Evolutionary conservation across 2,888 invertebrate species (phyloP), one percentile per base, ranked within the genome.

Genomic region (Pseudococcus longispinus): DNA sequence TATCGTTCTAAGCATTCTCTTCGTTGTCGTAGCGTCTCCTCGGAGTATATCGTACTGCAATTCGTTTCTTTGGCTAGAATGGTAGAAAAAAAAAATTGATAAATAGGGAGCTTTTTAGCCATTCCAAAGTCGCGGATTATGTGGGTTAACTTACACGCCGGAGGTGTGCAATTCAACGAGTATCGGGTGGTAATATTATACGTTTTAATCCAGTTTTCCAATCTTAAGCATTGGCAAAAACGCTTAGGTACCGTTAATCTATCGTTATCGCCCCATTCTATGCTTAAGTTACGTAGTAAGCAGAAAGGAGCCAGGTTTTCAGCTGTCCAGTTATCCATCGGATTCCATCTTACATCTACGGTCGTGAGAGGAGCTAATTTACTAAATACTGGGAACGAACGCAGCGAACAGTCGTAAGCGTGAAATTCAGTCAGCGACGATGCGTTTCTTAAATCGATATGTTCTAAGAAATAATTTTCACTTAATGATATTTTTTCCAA

Each of bases 241-340:
- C 77, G 77, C n/a, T 37, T 2, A 11, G 77, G 77, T 20, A 42
- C 11, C 2, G 77, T 37, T 80, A 80, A 42, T 20, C 42, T 42
- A 42, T 20, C 20, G 1, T 9, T 42, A 18, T 80, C 77, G 77
- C 4, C 77, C 77, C 77, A 80, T 80, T 80, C 77, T 20, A 80
- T 13, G 42, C 29, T 20, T 80, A 80, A 29, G 11, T 20, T 80
- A 20, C 29, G 32, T 42, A 80, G 11, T 23, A 42, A 42, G 18
- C 77, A 80, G 11, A 80, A 80, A 9, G 77, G 77, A 20, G 77
- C 77, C 18, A 80, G 42, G 42, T 42, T 29, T 42, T 80, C 77
- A 6, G 77, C 77, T 26, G 77, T 80, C 77, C 77, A 80, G 77
- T 80, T 37, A 42, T 80, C 77, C 77, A 80, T 37, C 8, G 77